These are phyloP conservation scores for Antheraea assamensis DNA, from an alignment of 2,888 invertebrate genomes.

Conservation along the genomic window DNA sequence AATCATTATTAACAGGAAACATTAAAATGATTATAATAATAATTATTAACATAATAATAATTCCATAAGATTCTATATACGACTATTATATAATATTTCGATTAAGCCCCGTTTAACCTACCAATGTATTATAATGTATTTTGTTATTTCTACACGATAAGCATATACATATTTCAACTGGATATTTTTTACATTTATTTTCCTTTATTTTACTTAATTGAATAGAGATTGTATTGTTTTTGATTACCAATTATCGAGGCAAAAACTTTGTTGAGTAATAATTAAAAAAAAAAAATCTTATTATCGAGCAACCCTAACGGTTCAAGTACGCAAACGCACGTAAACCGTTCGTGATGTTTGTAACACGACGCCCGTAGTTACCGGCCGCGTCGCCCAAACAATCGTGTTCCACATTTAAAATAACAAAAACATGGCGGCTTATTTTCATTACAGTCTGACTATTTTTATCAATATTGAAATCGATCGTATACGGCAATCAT, in stretches of 20 bases:
- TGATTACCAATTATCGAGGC: not conserved
- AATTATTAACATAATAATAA: too few relatives aligned
- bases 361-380: slow-evolving; percentile 29
- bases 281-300: not conserved
- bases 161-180: not conserved
- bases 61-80: too few relatives aligned
- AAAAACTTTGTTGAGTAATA: not conserved
- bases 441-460: slow-evolving; percentile 23
- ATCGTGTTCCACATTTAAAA: slow-evolving; percentile 34
- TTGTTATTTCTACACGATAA: too few relatives aligned
- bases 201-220: not conserved
- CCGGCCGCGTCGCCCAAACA: slow-evolving; percentile 26
- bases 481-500: not conserved
- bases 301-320: not conserved
- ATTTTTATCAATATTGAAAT: slow-evolving; percentile 23
- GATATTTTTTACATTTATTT: not conserved
- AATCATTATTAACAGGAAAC: too few relatives aligned
- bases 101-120: too few relatives aligned
- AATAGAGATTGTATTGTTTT: not conserved
- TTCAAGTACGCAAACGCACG: not conserved
- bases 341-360: slow-evolving; percentile 23
- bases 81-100: too few relatives aligned
- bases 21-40: too few relatives aligned
- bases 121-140: too few relatives aligned
- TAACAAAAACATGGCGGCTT: slow-evolving; percentile 29